Evolutionary conservation across 2,888 invertebrate genomes (phyloP), one percentile per base, ranked within the genome.

Genomic region (Amorpha juglandis): DNA sequence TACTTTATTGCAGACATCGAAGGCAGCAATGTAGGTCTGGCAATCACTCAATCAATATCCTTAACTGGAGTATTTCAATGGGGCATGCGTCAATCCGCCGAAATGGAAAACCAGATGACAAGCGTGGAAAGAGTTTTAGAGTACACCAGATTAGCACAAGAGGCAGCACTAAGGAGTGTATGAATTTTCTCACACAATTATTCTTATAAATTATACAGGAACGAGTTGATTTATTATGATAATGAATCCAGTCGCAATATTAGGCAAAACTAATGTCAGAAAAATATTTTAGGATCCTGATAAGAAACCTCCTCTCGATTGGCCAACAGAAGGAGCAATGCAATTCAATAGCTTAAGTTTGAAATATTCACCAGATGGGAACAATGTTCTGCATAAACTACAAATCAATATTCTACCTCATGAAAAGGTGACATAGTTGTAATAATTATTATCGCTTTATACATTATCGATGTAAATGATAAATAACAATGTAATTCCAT

Each of bases 61-160:
- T 78, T 95, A 45, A 95, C 95, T 11, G 95, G 95, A 21, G 89
- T 96, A 75, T 92, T 95, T 71, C 95, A 95, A 76, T 98, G 97
- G 97, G 97, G 97, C 8, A 96, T 98, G 94, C 93, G 98, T 14
- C 98, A 98, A 83, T 96, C 97, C n/a, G 97, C 98, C 0, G 98
- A 98, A 86, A 95, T 96, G 75, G 95, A 96, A 68, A 97, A 97
- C 79, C 96, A 96, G 77, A 95, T 97, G 94, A 96, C 96, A 73
- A 95, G 96, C 1, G 98, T 98, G 0, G 98, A 98, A 89, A 90
- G 98, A 74, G 94, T 97, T 0, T 74, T 96, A 14, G 96, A 96
- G 74, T 97, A 96, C 79, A 94, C 94, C 0, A 89, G 92, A 14
- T 77, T 97, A 21, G 93, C 94, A 27, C 87, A 90, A 67, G 95